Evolutionary conservation across 1,140 invertebrate genomes (phyloP).

Genomic region (Neuroterus valhalla): DNA sequence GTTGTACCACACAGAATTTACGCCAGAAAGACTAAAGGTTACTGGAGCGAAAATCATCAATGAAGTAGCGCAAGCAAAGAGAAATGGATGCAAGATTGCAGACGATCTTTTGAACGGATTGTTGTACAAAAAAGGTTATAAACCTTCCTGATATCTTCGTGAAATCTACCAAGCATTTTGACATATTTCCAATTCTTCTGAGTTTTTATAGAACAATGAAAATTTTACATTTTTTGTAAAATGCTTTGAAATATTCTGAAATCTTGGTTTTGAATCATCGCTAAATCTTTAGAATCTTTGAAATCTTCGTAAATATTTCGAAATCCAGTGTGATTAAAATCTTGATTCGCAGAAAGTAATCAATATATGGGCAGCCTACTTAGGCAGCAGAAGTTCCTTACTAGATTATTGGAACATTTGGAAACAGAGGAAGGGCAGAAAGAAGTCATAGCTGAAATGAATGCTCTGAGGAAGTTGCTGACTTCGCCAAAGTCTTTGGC

Average conservation of each 20-base stretch:
- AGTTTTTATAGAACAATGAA: too few relatives aligned
- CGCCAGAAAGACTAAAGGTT: slow-evolving; percentile 83
- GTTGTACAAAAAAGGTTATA: slow-evolving; percentile 78
- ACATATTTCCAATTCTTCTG: too few relatives aligned
- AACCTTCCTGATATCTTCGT: too few relatives aligned
- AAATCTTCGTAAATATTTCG: too few relatives aligned
- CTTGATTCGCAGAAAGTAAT: slow-evolving; percentile 81
- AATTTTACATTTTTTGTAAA: too few relatives aligned
- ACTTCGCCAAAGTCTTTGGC: slow-evolving; percentile 78
- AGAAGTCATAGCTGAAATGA: slow-evolving; percentile 79
- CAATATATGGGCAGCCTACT: slow-evolving; percentile 81
- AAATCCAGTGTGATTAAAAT: slow-evolving; percentile 33
- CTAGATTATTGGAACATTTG: slow-evolving; percentile 78
- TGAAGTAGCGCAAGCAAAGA: slow-evolving; percentile 83
- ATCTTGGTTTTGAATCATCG: too few relatives aligned
- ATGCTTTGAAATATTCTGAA: too few relatives aligned
- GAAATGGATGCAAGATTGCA: slow-evolving; percentile 79
- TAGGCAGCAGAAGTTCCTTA: slow-evolving; percentile 86
- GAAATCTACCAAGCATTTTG: too few relatives aligned
- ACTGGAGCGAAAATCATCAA: slow-evolving; percentile 86
- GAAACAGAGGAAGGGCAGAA: slow-evolving; percentile 74
- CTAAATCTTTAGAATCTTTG: too few relatives aligned
- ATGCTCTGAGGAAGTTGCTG: slow-evolving; percentile 78
- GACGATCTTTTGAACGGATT: slow-evolving; percentile 79
- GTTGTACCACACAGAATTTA: slow-evolving; percentile 83